phyloP scores from a whole-genome alignment of 2,888 invertebrate species.

The Trachelus troglodyta region DNA sequence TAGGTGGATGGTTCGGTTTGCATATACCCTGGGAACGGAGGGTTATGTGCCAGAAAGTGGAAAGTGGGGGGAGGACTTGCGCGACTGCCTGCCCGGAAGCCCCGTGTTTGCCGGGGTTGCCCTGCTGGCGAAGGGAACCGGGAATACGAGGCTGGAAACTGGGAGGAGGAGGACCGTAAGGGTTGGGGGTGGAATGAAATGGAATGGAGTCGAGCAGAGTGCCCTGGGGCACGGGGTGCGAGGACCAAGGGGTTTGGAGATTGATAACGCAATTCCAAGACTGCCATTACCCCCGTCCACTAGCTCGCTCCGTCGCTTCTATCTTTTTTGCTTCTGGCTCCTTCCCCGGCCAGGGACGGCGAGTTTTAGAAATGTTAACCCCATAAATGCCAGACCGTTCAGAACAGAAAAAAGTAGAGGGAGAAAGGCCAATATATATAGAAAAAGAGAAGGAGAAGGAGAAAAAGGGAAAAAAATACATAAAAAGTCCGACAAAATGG shows the following conservation, averaged over 20 bases:
- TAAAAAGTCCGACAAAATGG: constrained; percentile 36
- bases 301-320: constrained; percentile 57
- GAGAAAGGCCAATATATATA: constrained; percentile 1
- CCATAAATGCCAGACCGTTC: constrained; percentile 63
- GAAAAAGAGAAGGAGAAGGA: constrained; percentile 26
- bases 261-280: constrained; percentile 67
- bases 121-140: constrained; percentile 40
- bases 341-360: constrained; percentile 49
- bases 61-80: constrained; percentile 35
- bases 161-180: constrained; percentile 37
- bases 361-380: constrained; percentile 67
- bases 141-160: constrained; percentile 32
- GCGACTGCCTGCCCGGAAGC: constrained; percentile 50
- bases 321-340: constrained; percentile 59
- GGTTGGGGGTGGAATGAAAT: constrained; percentile 28
- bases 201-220: constrained; percentile 26
- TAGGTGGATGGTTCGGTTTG: constrained; percentile 24
- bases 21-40: constrained; percentile 10
- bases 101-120: constrained; percentile 54
- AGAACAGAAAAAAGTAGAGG: constrained; percentile 20
- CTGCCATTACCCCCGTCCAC: constrained; percentile 65
- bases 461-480: constrained; percentile 29
- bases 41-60: constrained; percentile 14
- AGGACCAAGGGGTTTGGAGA: constrained; percentile 61
- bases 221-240: constrained; percentile 35